Evolutionary conservation across 1,140 invertebrate genomes (phyloP), one percentile per base, ranked within the genome.

Genomic region (Drosophila nannoptera): DNA sequence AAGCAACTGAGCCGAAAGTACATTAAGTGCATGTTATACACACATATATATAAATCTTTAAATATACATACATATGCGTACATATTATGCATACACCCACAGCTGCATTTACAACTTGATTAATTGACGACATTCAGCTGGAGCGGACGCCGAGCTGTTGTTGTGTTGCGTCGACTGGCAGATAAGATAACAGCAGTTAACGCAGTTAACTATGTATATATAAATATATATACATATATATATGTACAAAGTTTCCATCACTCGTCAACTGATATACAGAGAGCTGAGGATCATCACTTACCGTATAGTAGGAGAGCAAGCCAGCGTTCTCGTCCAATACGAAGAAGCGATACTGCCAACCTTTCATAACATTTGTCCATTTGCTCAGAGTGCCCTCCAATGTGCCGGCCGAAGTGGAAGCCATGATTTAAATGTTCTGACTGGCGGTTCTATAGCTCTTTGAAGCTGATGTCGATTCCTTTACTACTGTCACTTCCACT

Each of bases 311-410:
- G 12, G 97, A 98, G 40, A 99, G 91, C 43, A 99, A 92, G 12
- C 97, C 97, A 67, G 96, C 95, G 91, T 96, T 96, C 90, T 98
- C 96, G 91, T 99, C 98, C 72, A 99, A 91, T 69, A 99, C 98
- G 91, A 99, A 99, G 97, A 98, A 99, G 61, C 98, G 93, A 91
- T 98, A 99, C 91, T 99, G 98, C 98, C 98, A 99, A 66, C 98
- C 98, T 91, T 99, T 98, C 93, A 99, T 97, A 76, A 99, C 97
- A 93, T 99, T 99, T 63, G 98, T 99, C 98, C 98, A 99, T 93
- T 99, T 99, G 91, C 96, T 99, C 46, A 99, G 91, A n/a, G 97
- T 97, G 73, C 98, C 98, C 92, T 99, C 98, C 94, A 99, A 95
- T 84, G 93, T 93, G 29, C 75, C 75, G 53, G 69, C 45, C 16